Evolutionary conservation across 1,140 invertebrate species (phyloP), one percentile per base, ranked within the genome.

Genomic region (Rhagoletis pomonella): DNA sequence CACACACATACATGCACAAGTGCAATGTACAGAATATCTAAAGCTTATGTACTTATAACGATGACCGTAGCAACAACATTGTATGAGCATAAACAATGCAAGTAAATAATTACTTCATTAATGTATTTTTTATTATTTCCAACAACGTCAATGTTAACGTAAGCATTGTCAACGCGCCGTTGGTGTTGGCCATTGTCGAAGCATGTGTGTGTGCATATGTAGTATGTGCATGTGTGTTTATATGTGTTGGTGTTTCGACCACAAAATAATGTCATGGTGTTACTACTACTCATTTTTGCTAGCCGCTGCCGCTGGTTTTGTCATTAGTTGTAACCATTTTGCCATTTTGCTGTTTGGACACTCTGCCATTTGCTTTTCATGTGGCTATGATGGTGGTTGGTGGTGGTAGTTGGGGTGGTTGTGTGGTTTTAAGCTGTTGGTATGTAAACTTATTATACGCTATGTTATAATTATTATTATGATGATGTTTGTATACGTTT

Each of bases 81-180:
- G 29, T 29, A 29, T 29, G 29, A 29, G 29, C 29, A 29, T 29
- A 29, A 29, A 73, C 17, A 73, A 42, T 67, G 42, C 67, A 73
- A 73, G 67, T 73, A 73, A 73, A 73, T 73, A 73, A 73, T 47
- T 73, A 44, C 67, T 73, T 47, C 44, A 73, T 73, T 73, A 73
- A 42, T 17, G 73, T 55, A 29, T 81, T 81, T 81, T 81, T 81
- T 73, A 47, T 50, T 29, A 50, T 19, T 9, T 1, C 42, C 67
- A 69, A 44, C 39, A 47, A 42, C 42, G 12, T 50, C 73, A 81
- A n/a, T 81, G n/a, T 50, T n/a, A 81, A 12, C 19, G 47, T 50
- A 9, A 81, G 55, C 17, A 42, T 55, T 81, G 73, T 81, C 73
- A 81, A 81, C 44, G 73, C 50, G 73, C 50, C 73, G n/a, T 4